Conservation (phyloP, 2,113 vertebrate genomes). For the Microcebus lehilahytsara region DNA sequence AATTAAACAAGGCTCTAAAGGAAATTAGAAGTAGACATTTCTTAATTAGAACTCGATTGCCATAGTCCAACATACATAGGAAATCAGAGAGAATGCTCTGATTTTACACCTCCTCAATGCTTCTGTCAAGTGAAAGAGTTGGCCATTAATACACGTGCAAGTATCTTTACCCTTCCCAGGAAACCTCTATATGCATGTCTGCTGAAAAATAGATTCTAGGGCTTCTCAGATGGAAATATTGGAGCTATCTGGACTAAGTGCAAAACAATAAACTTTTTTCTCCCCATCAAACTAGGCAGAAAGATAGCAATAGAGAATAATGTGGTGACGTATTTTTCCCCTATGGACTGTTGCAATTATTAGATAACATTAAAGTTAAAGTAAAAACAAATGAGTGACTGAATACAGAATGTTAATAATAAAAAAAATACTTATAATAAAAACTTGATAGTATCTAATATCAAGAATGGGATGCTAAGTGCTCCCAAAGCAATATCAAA, state of each 20-base stretch:
- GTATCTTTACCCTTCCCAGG: background rate
- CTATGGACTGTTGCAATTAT: background rate
- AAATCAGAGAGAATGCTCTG: background rate
- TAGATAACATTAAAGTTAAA: background rate
- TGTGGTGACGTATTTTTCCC: background rate
- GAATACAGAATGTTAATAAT: constrained; percentile 13
- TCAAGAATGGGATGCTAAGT: background rate
- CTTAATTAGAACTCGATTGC: background rate
- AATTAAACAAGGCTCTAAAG: background rate
- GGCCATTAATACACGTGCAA: background rate
- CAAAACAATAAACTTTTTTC: accelerated
- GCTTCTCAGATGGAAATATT: background rate
- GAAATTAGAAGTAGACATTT: background rate
- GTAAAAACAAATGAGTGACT: background rate
- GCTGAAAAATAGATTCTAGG: background rate
- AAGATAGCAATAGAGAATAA: background rate
- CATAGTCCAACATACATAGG: background rate
- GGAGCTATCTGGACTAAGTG: background rate
- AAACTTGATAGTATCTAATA: constrained; percentile 3
- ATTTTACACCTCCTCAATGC: background rate
- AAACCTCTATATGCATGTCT: background rate
- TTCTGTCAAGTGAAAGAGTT: background rate
- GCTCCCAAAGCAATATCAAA: constrained; percentile 50
- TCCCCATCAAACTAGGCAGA: background rate
- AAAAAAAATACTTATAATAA: constrained; percentile 17